phyloP scores from a whole-genome alignment of 23 tunicate genomes.

The Diplosoma virens region DNA sequence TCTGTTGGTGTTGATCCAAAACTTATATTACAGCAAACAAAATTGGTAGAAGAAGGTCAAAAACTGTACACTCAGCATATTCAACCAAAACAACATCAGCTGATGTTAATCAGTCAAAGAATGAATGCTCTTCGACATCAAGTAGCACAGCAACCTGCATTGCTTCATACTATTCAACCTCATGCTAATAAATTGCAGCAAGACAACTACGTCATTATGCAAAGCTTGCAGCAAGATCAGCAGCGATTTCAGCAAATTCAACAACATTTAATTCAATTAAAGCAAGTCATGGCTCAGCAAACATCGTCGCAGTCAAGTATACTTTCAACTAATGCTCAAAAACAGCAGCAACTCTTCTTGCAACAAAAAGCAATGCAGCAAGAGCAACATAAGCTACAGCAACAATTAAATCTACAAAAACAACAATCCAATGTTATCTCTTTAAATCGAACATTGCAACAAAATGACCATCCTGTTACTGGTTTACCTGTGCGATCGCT shows the following conservation, averaged over 20 bases:
- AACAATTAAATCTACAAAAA: slow-evolving; percentile 4
- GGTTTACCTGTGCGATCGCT: slow-evolving; percentile 7
- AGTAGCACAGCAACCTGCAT: slow-evolving; percentile 82
- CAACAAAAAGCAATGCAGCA: neutral
- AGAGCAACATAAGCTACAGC: slow-evolving; percentile 1
- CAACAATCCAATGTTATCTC: slow-evolving; percentile 15
- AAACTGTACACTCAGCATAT: slow-evolving; percentile 41
- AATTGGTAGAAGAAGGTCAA: slow-evolving; percentile 49
- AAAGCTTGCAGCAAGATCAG: slow-evolving; percentile 40
- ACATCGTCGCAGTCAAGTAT: slow-evolving; percentile 3
- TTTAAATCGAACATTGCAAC: neutral
- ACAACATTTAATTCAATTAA: slow-evolving; percentile 29
- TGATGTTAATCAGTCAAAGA: slow-evolving; percentile 38
- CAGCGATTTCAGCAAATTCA: slow-evolving; percentile 46
- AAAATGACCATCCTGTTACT: neutral
- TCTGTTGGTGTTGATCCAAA: slow-evolving; percentile 53
- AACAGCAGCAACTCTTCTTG: slow-evolving; percentile 17
- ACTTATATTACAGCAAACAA: slow-evolving; percentile 58
- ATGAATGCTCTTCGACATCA: slow-evolving; percentile 44
- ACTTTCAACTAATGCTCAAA: no score
- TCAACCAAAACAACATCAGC: slow-evolving; percentile 53
- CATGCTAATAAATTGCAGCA: slow-evolving; percentile 67
- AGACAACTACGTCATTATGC: slow-evolving; percentile 30
- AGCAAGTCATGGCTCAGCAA: slow-evolving; percentile 47
- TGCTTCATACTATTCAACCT: slow-evolving; percentile 61